Evolutionary conservation across 2,113 vertebrate genomes (phyloP), one percentile per base, ranked within the genome.

Genomic region (Calidris pygmaea): DNA sequence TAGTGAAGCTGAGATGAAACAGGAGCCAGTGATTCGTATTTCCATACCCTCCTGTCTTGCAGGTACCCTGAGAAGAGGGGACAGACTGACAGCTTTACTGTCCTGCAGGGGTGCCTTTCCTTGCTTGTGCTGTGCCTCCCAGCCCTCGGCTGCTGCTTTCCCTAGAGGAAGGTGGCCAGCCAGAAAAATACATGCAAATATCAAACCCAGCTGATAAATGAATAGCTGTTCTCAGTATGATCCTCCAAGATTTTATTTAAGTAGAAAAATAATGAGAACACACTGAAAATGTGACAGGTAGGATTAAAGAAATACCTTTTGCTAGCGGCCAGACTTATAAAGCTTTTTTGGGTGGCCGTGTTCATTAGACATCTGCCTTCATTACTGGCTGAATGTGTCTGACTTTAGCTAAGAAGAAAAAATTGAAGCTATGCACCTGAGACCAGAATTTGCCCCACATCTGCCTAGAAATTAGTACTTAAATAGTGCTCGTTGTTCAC

Each of bases 31-130:
- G 63, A 20, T 52, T 81, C 32, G 11, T 39, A 32, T 24, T n/a
- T 27, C n/a, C 0, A 0, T 37, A 55, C 16, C 22, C 37, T 43
- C 78, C n/a, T 1, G 3, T 34, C 65, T 67, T 2, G 0, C 4
- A 6, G 23, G 6, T 70, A 16, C 65, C 56, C 62, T 1, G 10
- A 21, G 60, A 37, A 62, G 41, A 3, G 20, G 47, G 60, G n/a
- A 43, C 29, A 82, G 66, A 73, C 50, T 10, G 63, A 26, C 50
- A 70, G 45, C 30, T 55, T 66, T 22, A 4, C 14, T 2, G 43
- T 27, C 56, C 50, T 10, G 26, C 76, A 75, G 58, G 62, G 17
- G 34, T 62, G 75, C 4, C 67, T 73, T 50, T 55, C 41, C 63
- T 73, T 41, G 7, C 35, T 72, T 27, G 7, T 37, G 66, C 81